Evolutionary conservation across 2,888 invertebrate species (phyloP).

Genomic region (Amorpha juglandis): DNA sequence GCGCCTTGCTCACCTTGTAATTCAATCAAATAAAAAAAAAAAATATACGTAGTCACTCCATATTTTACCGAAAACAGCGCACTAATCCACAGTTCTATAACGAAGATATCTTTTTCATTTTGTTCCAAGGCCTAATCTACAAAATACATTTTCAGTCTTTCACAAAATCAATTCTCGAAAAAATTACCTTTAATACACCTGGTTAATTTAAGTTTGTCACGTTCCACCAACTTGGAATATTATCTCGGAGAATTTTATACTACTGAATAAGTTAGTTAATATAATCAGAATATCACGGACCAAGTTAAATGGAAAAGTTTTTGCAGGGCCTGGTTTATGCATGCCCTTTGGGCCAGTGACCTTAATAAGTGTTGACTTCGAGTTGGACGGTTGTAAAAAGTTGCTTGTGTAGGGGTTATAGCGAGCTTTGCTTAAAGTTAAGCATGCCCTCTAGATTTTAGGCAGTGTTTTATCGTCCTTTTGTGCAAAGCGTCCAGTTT

Average conservation of each 20-base stretch:
- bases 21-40: too few species aligned
- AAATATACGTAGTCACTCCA: too few species aligned
- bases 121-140: too few species aligned
- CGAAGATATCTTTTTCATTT: too few species aligned
- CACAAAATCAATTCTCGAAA: background rate
- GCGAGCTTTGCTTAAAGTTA: conserved; percentile 42
- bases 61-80: too few species aligned
- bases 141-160: too few species aligned
- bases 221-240: conserved; percentile 51
- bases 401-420: conserved; percentile 45
- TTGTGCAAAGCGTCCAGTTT: background rate
- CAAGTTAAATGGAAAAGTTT: conserved; percentile 79
- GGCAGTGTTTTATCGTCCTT: background rate
- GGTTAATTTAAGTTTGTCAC: conserved; percentile 55
- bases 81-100: too few species aligned
- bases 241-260: conserved; percentile 46
- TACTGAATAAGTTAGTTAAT: conserved; percentile 47
- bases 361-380: conserved; percentile 57
- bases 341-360: conserved; percentile 60
- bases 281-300: conserved; percentile 67
- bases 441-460: conserved; percentile 29
- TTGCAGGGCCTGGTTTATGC: conserved; percentile 59
- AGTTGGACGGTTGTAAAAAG: conserved; percentile 58
- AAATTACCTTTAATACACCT: conserved; percentile 33
- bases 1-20: too few species aligned